Evolutionary conservation across 2,797 vertebrate genomes (phyloP).

Genomic region (Heterohyrax brucei): DNA sequence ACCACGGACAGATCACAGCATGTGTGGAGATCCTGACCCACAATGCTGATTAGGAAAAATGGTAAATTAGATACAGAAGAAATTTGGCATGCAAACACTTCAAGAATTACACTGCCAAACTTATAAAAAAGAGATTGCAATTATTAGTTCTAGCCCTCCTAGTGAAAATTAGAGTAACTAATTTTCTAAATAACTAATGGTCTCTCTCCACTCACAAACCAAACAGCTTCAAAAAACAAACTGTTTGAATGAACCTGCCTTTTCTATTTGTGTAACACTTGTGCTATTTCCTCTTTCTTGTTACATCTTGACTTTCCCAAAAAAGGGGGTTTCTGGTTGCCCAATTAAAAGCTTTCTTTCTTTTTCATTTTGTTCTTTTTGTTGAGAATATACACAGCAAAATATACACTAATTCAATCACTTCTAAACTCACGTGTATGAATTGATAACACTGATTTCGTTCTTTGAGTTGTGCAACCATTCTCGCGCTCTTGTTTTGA

Average conservation of each 20-base stretch:
- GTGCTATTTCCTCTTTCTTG: not conserved
- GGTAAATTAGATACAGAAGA: not conserved
- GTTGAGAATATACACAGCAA: not conserved
- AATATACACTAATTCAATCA: not conserved
- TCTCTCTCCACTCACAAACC: not conserved
- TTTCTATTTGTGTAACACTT: not conserved
- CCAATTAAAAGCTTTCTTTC: not conserved
- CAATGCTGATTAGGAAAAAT: conserved; percentile 39
- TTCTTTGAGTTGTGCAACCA: not conserved
- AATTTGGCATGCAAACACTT: conserved; percentile 20
- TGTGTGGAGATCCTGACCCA: conserved; percentile 16
- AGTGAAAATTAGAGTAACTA: not conserved
- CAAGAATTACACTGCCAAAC: not conserved
- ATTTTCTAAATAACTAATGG: not conserved
- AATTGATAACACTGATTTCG: not conserved
- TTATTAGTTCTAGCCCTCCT: not conserved
- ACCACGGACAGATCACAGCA: conserved; percentile 86
- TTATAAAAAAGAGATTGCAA: not conserved
- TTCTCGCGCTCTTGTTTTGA: not conserved
- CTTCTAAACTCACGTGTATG: too few relatives aligned
- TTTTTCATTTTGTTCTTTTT: not conserved
- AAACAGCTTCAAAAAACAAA: conserved; percentile 20
- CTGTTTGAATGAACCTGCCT: not conserved
- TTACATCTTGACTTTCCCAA: conserved; percentile 7
- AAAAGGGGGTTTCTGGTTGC: not conserved